A percentile compares a stretch with the other conserved stretches of the same genome.
These are phyloP conservation scores for Geothlypis trichas DNA, from an alignment of 2,113 vertebrate genomes.

Conservation along the genomic window DNA sequence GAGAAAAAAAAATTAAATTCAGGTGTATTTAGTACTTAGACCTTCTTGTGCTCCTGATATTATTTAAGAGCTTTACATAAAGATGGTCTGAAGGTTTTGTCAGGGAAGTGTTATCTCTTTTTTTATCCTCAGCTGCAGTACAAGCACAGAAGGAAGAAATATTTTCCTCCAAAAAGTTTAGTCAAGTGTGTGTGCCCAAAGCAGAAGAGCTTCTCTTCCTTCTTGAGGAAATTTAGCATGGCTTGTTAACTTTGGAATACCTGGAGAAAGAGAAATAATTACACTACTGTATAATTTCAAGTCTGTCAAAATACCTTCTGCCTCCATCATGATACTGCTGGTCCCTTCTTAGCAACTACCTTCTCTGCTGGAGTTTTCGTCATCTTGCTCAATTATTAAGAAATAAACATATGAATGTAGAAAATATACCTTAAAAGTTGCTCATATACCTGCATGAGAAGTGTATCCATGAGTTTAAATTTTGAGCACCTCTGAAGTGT, in stretches of 20 bases:
- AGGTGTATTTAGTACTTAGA: neutral
- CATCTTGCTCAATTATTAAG: neutral
- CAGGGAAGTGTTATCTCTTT: neutral
- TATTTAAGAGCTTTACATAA: neutral
- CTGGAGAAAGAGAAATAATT: neutral
- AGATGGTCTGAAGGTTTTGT: neutral
- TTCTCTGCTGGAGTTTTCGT: neutral
- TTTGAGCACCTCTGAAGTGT: neutral
- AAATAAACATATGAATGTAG: neutral
- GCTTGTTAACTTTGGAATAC: neutral
- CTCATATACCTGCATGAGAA: neutral
- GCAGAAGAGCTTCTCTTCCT: neutral
- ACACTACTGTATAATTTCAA: neutral
- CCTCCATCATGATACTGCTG: neutral
- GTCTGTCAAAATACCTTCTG: neutral
- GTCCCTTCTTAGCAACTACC: neutral
- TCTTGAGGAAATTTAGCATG: neutral
- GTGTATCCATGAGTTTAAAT: neutral
- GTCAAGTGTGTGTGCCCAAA: neutral
- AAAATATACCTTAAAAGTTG: neutral
- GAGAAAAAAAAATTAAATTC: neutral
- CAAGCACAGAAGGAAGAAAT: neutral
- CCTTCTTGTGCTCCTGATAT: neutral
- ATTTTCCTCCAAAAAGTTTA: neutral
- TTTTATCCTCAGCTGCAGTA: neutral